A percentile compares a stretch with the other conserved stretches of the same genome.
Conservation (phyloP, 2,113 vertebrate species). For the Montifringilla adamsi region DNA sequence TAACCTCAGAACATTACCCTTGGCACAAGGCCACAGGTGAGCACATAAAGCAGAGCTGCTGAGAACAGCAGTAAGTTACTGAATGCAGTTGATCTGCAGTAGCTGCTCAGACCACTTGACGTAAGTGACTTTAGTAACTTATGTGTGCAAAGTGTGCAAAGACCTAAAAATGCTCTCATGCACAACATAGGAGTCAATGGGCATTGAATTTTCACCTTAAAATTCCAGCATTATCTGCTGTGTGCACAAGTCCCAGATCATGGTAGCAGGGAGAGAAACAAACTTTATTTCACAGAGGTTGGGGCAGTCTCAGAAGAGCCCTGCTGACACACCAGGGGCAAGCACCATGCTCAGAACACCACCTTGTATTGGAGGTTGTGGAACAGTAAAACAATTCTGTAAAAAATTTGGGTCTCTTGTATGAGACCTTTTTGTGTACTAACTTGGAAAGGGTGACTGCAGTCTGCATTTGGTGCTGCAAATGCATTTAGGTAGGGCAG, state of each 20-base stretch:
- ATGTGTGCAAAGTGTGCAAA: too few relatives aligned
- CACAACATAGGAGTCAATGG: neutral
- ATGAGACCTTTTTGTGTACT: neutral
- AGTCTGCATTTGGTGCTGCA: neutral
- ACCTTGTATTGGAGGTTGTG: neutral
- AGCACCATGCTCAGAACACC: neutral
- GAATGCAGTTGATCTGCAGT: neutral
- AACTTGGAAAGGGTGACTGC: neutral
- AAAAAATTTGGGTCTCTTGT: neutral
- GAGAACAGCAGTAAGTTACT: neutral
- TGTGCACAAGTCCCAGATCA: neutral
- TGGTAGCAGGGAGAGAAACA: neutral
- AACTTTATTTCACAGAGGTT: neutral
- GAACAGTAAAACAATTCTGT: neutral
- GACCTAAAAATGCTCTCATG: neutral
- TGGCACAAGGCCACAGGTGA: neutral
- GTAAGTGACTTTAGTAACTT: neutral
- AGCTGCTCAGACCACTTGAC: neutral
- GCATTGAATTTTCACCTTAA: neutral
- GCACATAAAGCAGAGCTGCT: neutral
- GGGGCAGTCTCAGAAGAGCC: neutral
- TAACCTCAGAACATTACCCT: neutral
- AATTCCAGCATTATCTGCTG: neutral
- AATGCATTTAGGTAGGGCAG: neutral
- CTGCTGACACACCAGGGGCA: neutral